phyloP scores from a whole-genome alignment of 2,797 vertebrate species.

The Mus spretus region DNA sequence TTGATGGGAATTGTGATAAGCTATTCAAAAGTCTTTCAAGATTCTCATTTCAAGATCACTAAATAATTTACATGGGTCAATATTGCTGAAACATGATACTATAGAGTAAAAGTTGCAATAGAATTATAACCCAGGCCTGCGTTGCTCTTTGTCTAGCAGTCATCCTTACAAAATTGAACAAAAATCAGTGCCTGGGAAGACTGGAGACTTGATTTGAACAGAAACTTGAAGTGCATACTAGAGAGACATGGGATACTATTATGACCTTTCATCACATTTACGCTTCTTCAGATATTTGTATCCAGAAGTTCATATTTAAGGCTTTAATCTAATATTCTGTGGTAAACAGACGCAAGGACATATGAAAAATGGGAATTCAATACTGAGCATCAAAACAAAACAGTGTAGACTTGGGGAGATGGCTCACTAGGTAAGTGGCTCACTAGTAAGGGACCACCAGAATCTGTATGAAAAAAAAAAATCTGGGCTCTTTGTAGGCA shows the following conservation, averaged over 20 bases:
- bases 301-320: slow-evolving; percentile 1
- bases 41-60: neutral
- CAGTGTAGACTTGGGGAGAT: neutral
- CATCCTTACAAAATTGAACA: neutral
- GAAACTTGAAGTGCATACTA: neutral
- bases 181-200: neutral
- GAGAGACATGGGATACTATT: neutral
- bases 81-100: neutral
- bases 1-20: slow-evolving; percentile 2
- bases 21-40: slow-evolving; percentile 59
- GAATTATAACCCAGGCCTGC: neutral
- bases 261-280: neutral
- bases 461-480: neutral
- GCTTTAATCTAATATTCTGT: slow-evolving; percentile 22
- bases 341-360: slow-evolving; percentile 47
- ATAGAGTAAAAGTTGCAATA: neutral
- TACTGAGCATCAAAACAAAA: slow-evolving; percentile 3
- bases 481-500: too few species aligned
- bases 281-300: neutral
- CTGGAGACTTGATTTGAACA: neutral
- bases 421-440: neutral
- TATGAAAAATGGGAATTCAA: neutral
- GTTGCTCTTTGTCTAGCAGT: neutral
- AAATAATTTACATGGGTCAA: slow-evolving; percentile 13
- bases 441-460: too few species aligned